Evolutionary conservation across 2,113 vertebrate genomes (phyloP), one percentile per base, ranked within the genome.

Genomic region (Delphinapterus leucas): DNA sequence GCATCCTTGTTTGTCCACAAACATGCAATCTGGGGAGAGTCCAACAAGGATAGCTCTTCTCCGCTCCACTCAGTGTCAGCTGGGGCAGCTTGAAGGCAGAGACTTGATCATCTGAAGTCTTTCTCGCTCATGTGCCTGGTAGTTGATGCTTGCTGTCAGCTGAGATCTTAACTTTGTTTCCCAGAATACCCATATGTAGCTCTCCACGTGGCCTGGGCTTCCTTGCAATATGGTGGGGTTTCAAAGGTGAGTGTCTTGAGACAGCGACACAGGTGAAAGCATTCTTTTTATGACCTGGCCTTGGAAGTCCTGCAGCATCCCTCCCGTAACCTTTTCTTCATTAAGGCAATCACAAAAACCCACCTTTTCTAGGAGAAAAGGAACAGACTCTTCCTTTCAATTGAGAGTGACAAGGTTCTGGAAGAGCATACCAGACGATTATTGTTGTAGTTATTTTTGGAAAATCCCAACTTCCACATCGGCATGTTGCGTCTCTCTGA

Each of bases 171-270:
- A 47, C 67, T 41, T 25, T 71, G 12, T 17, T 86, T 44, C 61
- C 53, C 44, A n/a, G 68, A 58, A 53, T 5, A 41, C 65, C 41
- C 38, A 53, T 36, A 25, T 0, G 2, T 17, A 55, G n/a, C 7
- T 41, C 15, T 53, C 41, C 65, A 11, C 1, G 1, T 31, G n/a
- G 20, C 7, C 18, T 33, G 12, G 47, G n/a, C 55, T 84, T 91
- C 65, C 55, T 8, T 15, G 4, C 5, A 12, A 33, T 1, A 2
- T 0, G 10, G n/a, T 8, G 26, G 26, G 5, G 0, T 18, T 63
- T 11, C 17, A 33, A 31, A 23, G 17, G 21, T 6, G 12, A 47
- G 8, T 1, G 0, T 36, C 47, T 71, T 65, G 58, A 63, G 28
- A 47, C 9, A 88, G 23, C 82, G 67, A 85, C 11, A 23, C n/a